A percentile compares a stretch with the other conserved stretches of the same genome.
These are phyloP conservation scores for Cisticola juncidis DNA, from an alignment of 2,113 vertebrate species.

Conservation along the genomic window DNA sequence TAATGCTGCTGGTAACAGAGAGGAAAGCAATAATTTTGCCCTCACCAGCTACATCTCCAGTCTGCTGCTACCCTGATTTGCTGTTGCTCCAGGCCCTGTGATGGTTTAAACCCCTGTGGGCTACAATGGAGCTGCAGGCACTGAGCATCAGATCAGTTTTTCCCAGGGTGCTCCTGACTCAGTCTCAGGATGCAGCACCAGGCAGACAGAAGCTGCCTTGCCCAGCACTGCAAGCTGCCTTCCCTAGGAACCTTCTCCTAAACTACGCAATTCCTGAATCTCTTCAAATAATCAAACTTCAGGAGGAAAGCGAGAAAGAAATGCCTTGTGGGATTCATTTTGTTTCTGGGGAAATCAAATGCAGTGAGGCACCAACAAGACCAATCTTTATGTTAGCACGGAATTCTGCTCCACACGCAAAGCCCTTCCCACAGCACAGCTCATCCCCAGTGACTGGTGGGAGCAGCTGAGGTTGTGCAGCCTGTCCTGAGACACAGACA, in stretches of 20 bases:
- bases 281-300: not conserved
- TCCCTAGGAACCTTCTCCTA: not conserved
- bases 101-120: not conserved
- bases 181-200: not conserved
- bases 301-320: not conserved
- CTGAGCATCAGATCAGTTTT: not conserved
- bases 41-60: not conserved
- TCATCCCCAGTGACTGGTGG: not conserved
- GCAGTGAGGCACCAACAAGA: not conserved
- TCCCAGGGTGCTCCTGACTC: not conserved
- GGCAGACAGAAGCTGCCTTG: not conserved
- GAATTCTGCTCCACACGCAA: accelerated
- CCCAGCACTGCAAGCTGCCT: not conserved
- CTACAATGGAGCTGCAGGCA: not conserved
- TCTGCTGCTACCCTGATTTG: not conserved
- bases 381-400: not conserved
- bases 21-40: not conserved
- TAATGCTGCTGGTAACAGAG: not conserved
- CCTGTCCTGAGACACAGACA: not conserved
- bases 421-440: not conserved
- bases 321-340: not conserved
- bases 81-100: not conserved
- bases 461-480: not conserved
- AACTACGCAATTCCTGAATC: not conserved
- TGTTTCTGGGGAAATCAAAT: not conserved